Base-by-base conservation (phyloP, 2,797 vertebrate species). In the Pseudomugil gertrudae region DNA sequence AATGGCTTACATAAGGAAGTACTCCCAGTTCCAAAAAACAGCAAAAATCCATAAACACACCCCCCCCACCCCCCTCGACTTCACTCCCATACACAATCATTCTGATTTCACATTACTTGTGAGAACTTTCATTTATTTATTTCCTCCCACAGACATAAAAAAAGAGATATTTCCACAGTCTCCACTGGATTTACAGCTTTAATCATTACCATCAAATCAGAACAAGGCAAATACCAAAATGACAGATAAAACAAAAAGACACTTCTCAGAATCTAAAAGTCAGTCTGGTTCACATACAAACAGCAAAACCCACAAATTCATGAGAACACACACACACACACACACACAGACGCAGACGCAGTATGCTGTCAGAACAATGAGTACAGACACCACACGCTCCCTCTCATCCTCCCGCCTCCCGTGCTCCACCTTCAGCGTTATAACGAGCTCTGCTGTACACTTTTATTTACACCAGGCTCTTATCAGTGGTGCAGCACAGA, bases 391-490 rank as follows among this genome's bases (percentile, higher is more conserved):
- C 78, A 60, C 93, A 92, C 93, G 92, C 89, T 89, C 91, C 32
- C 70, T 72, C 71, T 60, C 65, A 61, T 63, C 60, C 77, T 32
- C 35, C 23, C 50, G 40, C 54, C 52, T 30, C 32, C 43, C 30
- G 51, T 53, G 29, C 80, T 85, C 84, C 67, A 84, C 84, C 85
- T 81, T 78, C 69, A 73, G 87, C 91, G 88, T 74, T 77, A 92
- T 95, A 94, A 94, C 94, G 87, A 92, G 93, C 92, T 92, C 90
- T 87, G 93, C 95, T 87, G 94, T 95, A 96, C 95, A 96, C 94
- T 96, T 96, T 96, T 98, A 97, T 97, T 98, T 98, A 97, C 97
- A 96, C 95, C 91, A 93, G 93, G 92, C 94, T 96, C 96, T 98
- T 99, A 98, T 99, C 97, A 96, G 96, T 83, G 93, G 85, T 92